Percentiles rank a stretch among this genome's conserved stretches.
phyloP scores from a whole-genome alignment of 2,888 invertebrate species.

The Pharmacophagus antenor region DNA sequence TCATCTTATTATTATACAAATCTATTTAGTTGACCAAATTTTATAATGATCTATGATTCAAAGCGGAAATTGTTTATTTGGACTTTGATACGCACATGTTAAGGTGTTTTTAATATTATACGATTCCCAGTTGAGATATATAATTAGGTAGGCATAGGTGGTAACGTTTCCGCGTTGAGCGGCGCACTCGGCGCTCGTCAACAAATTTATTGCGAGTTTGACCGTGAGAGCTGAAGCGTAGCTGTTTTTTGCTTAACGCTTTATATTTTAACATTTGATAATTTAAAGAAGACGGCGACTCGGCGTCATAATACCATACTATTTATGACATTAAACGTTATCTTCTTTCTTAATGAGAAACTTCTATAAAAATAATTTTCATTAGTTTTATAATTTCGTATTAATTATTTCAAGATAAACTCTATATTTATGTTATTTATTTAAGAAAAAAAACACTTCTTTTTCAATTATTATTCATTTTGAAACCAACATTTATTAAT shows the following conservation, averaged over 20 bases:
- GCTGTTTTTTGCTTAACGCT: slow-evolving; percentile 75
- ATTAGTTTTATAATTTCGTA: neutral
- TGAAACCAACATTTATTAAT: neutral
- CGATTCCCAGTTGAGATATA: slow-evolving; percentile 47
- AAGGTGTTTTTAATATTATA: slow-evolving; percentile 49
- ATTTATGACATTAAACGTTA: too few species aligned
- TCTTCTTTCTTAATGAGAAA: slow-evolving; percentile 50
- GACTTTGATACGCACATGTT: slow-evolving; percentile 39
- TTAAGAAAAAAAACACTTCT: neutral
- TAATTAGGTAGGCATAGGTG: slow-evolving; percentile 57
- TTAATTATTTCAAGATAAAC: neutral
- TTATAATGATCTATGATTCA: slow-evolving; percentile 5
- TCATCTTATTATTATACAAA: neutral
- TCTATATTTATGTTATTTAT: neutral
- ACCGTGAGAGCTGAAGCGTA: slow-evolving; percentile 75
- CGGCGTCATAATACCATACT: slow-evolving; percentile 46
- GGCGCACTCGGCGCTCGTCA: slow-evolving; percentile 51
- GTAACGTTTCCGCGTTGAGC: slow-evolving; percentile 58
- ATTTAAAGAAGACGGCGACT: slow-evolving; percentile 63
- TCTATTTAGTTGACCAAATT: neutral
- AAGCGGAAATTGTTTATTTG: slow-evolving; percentile 33
- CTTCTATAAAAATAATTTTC: slow-evolving; percentile 53
- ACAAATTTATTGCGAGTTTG: slow-evolving; percentile 75
- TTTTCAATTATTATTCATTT: neutral
- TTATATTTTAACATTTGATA: slow-evolving; percentile 77